Evolutionary conservation across 2,113 vertebrate genomes (phyloP).

Genomic region (Procavia capensis): DNA sequence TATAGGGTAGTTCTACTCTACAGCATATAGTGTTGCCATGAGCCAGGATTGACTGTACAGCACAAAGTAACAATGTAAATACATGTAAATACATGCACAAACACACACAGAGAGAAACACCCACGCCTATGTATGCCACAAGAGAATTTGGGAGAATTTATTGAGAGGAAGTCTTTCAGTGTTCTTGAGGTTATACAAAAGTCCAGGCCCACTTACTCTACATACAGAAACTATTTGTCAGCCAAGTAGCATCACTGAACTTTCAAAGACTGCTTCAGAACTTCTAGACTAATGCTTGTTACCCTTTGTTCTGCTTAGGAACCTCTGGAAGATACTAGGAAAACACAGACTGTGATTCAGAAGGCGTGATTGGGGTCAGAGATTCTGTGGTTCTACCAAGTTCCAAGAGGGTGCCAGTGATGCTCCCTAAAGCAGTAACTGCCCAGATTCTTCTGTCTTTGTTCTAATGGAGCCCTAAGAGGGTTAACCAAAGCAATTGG

Average conservation of each 20-base stretch:
- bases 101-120: background rate
- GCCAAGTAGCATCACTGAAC: background rate
- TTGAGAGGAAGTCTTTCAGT: background rate
- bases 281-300: background rate
- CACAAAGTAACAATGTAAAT: too few species aligned
- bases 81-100: background rate
- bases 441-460: background rate
- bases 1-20: too few species aligned
- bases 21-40: too few species aligned
- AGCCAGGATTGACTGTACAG: too few species aligned
- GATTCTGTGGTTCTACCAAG: background rate
- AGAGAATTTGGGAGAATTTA: background rate
- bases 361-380: background rate
- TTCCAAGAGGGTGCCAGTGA: background rate
- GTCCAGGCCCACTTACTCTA: background rate
- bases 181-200: background rate
- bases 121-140: background rate
- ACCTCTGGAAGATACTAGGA: background rate
- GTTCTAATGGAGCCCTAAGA: background rate
- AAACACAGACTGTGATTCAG: background rate
- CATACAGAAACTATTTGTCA: background rate
- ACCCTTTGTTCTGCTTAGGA: background rate
- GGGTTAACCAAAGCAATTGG: slow-evolving; percentile 11
- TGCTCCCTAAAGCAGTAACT: background rate
- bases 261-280: background rate